These are phyloP conservation scores for Drosophila sturtevanti DNA, from an alignment of 1,140 invertebrate species.

Conservation along the genomic window DNA sequence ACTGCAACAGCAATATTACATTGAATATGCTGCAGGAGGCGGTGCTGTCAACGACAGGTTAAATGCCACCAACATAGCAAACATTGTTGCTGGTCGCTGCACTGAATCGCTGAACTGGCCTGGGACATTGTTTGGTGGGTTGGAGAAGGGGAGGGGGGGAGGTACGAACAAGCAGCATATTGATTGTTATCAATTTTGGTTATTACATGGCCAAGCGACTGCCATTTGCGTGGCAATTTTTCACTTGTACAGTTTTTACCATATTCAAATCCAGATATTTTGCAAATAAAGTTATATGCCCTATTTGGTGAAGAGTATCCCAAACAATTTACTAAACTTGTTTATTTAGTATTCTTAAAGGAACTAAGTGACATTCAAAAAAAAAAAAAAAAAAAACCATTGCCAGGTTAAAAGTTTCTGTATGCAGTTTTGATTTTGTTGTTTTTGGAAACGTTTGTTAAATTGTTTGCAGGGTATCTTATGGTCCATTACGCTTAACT, in stretches of 20 bases:
- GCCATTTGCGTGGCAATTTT: slow-evolving; percentile 73
- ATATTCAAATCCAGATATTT: slow-evolving; percentile 14
- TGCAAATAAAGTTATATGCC: neutral
- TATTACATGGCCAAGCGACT: slow-evolving; percentile 71
- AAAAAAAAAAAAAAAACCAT: neutral
- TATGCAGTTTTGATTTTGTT: slow-evolving; percentile 55
- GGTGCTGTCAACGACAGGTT: slow-evolving; percentile 74
- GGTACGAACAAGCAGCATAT: slow-evolving; percentile 52
- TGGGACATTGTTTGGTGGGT: slow-evolving; percentile 21
- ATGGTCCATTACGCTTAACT: slow-evolving; percentile 46
- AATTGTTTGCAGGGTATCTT: slow-evolving; percentile 55
- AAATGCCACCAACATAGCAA: slow-evolving; percentile 62
- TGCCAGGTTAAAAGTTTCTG: slow-evolving; percentile 40
- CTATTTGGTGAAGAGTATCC: neutral
- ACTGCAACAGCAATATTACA: too few species aligned
- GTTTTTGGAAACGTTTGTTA: slow-evolving; percentile 41
- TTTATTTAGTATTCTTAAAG: neutral
- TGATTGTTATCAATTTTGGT: slow-evolving; percentile 79
- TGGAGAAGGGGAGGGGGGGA: neutral
- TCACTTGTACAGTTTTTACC: slow-evolving; percentile 53
- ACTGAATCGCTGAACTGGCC: slow-evolving; percentile 13
- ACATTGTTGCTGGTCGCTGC: slow-evolving; percentile 20
- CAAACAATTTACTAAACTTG: neutral
- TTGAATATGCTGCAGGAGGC: slow-evolving; percentile 4
- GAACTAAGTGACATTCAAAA: slow-evolving; percentile 38